phyloP scores from a whole-genome alignment of 1,140 invertebrate genomes.

The Parasteatoda tepidariorum region DNA sequence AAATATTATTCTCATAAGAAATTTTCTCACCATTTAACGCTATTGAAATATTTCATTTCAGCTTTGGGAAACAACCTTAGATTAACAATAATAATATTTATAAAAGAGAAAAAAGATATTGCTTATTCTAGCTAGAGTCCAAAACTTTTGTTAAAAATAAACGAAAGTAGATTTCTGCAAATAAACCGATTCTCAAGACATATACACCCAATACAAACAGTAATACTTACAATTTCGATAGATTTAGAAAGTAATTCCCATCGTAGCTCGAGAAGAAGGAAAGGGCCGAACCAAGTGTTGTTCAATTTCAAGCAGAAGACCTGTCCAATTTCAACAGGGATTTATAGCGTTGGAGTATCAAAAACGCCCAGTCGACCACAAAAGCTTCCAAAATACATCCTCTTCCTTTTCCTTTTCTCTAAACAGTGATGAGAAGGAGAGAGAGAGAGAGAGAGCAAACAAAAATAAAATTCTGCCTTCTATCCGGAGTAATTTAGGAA shows the following conservation, averaged over 20 bases:
- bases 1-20: too few relatives aligned
- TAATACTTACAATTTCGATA: constrained; percentile 25
- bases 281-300: constrained; percentile 24
- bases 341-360: constrained; percentile 48
- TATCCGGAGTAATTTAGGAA: constrained; percentile 44
- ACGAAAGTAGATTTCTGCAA: neutral
- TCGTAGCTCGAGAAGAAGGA: neutral
- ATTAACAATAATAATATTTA: too few relatives aligned
- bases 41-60: too few relatives aligned
- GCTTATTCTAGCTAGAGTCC: too few relatives aligned
- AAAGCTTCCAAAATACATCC: constrained; percentile 25
- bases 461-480: constrained; percentile 13
- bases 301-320: constrained; percentile 49
- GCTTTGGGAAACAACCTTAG: too few relatives aligned
- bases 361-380: constrained; percentile 38
- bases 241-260: constrained; percentile 24
- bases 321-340: constrained; percentile 52
- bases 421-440: neutral
- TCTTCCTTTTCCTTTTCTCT: constrained; percentile 15
- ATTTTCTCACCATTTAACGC: too few relatives aligned
- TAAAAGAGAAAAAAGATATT: too few relatives aligned
- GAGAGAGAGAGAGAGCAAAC: neutral
- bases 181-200: neutral
- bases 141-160: too few relatives aligned
- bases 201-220: neutral